Evolutionary conservation across 2,113 vertebrate species (phyloP), one percentile per base, ranked within the genome.

Genomic region (Nothobranchius furzeri): DNA sequence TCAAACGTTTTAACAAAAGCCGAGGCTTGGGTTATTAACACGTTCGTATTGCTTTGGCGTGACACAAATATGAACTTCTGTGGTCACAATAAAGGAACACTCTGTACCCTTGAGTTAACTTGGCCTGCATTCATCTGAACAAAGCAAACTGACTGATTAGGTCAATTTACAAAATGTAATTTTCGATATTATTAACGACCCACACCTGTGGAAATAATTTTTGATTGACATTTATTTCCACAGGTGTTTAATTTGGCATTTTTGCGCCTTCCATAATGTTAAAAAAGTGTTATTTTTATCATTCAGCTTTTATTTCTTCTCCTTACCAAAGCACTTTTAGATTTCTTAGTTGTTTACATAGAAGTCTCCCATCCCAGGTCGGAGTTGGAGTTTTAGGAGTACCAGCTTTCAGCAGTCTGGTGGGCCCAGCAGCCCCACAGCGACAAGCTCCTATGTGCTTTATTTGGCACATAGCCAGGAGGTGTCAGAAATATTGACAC

Each of bases 401-500:
- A 75, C 71, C 81, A 62, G 78, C 77, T 68, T 71, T 87, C 70
- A 83, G 87, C 80, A 84, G 79, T 86, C 76, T 79, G 76, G 64
- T 85, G 78, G 83, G 76, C 86, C 84, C 70, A 57, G 78, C 17
- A 77, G 84, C 89, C 86, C 82, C 87, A 87, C 88, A 75, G 84
- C 76, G 63, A 88, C 85, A 82, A 83, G 72, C 84, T 79, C 74
- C 91, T 83, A 67, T 86, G 82, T 87, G 88, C 89, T 92, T 93
- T 91, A 91, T 93, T 90, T 91, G 86, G 82, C 76, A 71, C 64
- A 65, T 79, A 88, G 90, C 92, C 87, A 82, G 76, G 87, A 92
- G 89, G 90, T 94, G 93, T 94, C 93, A 94, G 83, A 92, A 93
- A 90, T 93, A 92, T 91, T 80, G 93, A 94, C 91, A 94, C 93